Evolutionary conservation across 1,140 invertebrate genomes (phyloP), one percentile per base, ranked within the genome.

Genomic region (Rhyacophila brunnea): DNA sequence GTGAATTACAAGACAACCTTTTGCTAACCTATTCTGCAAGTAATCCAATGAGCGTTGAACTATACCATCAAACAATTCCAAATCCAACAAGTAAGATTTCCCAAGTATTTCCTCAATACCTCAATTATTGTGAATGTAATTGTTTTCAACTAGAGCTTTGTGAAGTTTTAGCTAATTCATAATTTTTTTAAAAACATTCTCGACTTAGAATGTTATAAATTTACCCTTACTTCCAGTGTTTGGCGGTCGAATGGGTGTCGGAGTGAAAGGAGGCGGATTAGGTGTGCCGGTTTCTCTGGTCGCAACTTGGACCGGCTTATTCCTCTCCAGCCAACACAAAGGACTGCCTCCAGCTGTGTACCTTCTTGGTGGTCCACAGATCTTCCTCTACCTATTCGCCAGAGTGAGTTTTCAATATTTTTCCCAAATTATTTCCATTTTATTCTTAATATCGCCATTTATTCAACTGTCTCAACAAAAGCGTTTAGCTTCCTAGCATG

Each of bases 331-430:
- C 60, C 73, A 74, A 38, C 81, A 81, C 66, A 71, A 74, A 6
- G 81, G 82, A 14, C 63, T 85, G 1, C 69, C 81, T 55, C 77
- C 80, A 6, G 80, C 84, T 1, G 73, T 81, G 0, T 77, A 75
- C 59, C 69, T 79, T 50, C 71, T 86, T 13, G 85, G 84, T 1
- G 85, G 85, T 2, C 74, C 81, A 15, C 79, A 81, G 2, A 69
- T 83, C 32, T 80, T 87, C 66, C 71, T 86, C 0, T 85, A 83
- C 49, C 69, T 87, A 1, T 85, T 83, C 62, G 84, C 84, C 0
- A 77, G 83, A 69, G 82, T 83, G 65, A 68, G 70, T 6, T 15
- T 4, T 48, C n/a, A n/a, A n/a, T n/a, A n/a, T n/a, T n/a, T n/a
- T n/a, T n/a, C n/a, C n/a, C n/a, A n/a, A n/a, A n/a, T n/a, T n/a